A percentile compares a stretch with the other conserved stretches of the same genome.
phyloP scores from a whole-genome alignment of 2,888 invertebrate species.

The Cyclophora albipunctata region DNA sequence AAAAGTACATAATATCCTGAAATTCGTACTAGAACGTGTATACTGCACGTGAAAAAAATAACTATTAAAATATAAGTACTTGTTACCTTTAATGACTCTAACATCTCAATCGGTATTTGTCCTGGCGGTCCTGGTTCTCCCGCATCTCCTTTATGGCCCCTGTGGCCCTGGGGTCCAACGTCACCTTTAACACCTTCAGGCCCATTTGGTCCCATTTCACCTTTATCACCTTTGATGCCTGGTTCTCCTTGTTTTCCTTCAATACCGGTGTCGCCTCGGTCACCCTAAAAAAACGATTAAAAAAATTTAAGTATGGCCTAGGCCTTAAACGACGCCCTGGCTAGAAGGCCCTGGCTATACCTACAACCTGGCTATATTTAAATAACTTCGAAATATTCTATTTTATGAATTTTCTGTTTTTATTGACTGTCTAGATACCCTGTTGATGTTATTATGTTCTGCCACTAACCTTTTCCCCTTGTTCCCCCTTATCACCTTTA shows the following conservation, averaged over 20 bases:
- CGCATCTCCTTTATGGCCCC: constrained; percentile 49
- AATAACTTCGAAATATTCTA: no score
- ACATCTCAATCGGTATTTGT: background rate
- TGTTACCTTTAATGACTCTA: no score
- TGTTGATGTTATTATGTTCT: no score
- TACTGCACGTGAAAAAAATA: no score
- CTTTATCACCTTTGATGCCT: constrained; percentile 24
- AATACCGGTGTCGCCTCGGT: constrained; percentile 80
- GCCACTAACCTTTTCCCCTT: constrained; percentile 38
- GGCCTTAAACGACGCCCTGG: no score
- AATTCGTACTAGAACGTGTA: no score
- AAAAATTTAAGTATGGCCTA: background rate
- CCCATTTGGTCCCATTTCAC: constrained; percentile 77
- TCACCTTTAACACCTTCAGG: constrained; percentile 77
- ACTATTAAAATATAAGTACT: no score
- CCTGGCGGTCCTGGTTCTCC: constrained; percentile 21
- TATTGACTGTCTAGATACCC: no score
- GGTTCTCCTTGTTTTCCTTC: constrained; percentile 32
- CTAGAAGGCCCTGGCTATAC: no score
- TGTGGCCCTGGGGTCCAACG: constrained; percentile 33
- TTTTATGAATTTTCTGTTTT: no score
- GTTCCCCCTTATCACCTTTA: constrained; percentile 40
- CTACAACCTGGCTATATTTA: no score
- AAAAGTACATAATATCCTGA: no score
- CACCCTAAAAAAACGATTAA: constrained; percentile 65